Conservation (phyloP, 2,797 vertebrate genomes). For the Rhinella marina region DNA sequence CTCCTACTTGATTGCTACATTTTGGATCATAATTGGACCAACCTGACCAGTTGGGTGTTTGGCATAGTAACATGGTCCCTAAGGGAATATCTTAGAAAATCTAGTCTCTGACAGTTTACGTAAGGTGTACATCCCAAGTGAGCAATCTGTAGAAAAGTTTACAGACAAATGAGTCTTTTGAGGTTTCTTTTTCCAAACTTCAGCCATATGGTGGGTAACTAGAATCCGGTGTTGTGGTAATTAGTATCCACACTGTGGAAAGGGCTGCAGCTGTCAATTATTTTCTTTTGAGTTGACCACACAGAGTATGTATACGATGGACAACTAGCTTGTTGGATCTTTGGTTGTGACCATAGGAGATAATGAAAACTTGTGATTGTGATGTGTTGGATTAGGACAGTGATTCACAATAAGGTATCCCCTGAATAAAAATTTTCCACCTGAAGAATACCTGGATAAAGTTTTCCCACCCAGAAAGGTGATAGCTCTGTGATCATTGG, state of each 20-base stretch:
- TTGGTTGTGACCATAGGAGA: no score
- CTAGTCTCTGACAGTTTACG: neutral
- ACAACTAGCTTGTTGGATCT: no score
- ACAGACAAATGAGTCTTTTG: neutral
- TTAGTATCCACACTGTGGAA: neutral
- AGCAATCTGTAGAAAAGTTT: slow-evolving; percentile 8
- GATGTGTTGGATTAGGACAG: neutral
- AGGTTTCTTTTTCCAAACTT: slow-evolving; percentile 11
- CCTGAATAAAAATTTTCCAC: no score
- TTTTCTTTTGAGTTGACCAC: neutral
- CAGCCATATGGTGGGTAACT: neutral
- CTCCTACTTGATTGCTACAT: neutral
- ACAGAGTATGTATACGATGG: neutral
- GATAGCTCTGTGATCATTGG: no score
- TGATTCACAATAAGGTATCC: no score
- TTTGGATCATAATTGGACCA: slow-evolving; percentile 10
- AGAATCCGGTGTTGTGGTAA: slow-evolving; percentile 1
- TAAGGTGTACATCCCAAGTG: neutral
- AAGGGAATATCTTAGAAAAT: slow-evolving; percentile 16
- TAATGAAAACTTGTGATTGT: neutral
- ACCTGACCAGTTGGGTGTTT: slow-evolving; percentile 28
- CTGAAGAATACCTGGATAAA: no score
- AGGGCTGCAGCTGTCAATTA: neutral
- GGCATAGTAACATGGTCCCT: neutral
- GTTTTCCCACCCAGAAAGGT: no score